Conservation (phyloP, 2,113 vertebrate genomes). For the Chaenocephalus aceratus region DNA sequence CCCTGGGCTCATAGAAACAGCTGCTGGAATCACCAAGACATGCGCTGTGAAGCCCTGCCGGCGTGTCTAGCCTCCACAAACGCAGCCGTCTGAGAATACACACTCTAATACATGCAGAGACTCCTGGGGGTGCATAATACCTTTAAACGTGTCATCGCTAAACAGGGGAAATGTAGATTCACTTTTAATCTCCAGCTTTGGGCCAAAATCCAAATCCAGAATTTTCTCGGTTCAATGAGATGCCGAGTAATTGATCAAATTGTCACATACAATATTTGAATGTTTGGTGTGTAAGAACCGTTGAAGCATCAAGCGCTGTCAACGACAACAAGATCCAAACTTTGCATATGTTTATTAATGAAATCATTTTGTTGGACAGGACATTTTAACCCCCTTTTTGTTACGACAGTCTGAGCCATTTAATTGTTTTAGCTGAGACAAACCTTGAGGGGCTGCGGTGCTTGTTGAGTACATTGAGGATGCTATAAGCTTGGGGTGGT, state of each 20-base stretch:
- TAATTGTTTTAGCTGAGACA: constrained; percentile 52
- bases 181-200: constrained; percentile 57
- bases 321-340: not conserved
- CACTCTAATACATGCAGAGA: constrained; percentile 77
- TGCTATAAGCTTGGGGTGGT: constrained; percentile 44
- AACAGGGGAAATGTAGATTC: constrained; percentile 62
- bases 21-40: constrained; percentile 76
- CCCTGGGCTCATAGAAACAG: constrained; percentile 74
- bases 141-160: constrained; percentile 74
- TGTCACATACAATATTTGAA: constrained; percentile 36
- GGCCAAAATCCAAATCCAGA: constrained; percentile 31
- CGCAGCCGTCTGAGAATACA: constrained; percentile 73
- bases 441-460: constrained; percentile 50
- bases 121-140: constrained; percentile 65
- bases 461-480: constrained; percentile 53
- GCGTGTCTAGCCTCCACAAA: constrained; percentile 65
- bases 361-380: not conserved
- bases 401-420: constrained; percentile 12
- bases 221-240: constrained; percentile 37
- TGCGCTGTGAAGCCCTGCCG: constrained; percentile 65
- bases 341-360: constrained; percentile 8
- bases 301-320: not conserved
- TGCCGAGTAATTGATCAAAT: constrained; percentile 60
- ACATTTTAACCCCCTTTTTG: not conserved
- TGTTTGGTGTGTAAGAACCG: constrained; percentile 22